These are phyloP conservation scores for Rhysida immarginata DNA, from an alignment of 1,140 invertebrate genomes.

Conservation along the genomic window DNA sequence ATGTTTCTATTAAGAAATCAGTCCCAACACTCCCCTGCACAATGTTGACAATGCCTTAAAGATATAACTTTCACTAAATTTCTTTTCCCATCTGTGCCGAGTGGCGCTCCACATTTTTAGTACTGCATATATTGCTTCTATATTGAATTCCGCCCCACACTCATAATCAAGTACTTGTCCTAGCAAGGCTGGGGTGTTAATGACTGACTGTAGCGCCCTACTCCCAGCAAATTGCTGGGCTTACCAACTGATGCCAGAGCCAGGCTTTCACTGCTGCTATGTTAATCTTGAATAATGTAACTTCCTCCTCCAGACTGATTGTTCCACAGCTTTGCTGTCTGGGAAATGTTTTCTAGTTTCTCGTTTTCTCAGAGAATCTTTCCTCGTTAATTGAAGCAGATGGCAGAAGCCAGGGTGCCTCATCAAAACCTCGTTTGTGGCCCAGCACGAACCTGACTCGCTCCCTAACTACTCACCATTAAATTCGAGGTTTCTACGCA, in stretches of 20 bases:
- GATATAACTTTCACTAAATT: neutral
- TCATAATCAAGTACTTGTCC: conserved; percentile 4
- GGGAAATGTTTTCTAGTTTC: neutral
- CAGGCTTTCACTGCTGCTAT: neutral
- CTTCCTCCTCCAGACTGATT: neutral
- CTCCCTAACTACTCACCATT: conserved; percentile 5
- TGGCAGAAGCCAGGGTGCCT: conserved; percentile 4
- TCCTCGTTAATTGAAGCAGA: conserved; percentile 5
- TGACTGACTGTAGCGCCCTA: neutral
- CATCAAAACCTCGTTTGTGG: conserved; percentile 8
- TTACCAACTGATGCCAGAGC: no score
- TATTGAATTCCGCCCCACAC: neutral
- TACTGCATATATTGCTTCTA: neutral
- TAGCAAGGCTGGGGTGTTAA: neutral
- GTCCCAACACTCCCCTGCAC: no score
- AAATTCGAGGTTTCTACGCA: conserved; percentile 5
- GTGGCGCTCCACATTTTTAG: neutral
- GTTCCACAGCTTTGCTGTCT: neutral
- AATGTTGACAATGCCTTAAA: neutral
- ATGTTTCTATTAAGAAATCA: no score
- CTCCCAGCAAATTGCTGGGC: conserved; percentile 1
- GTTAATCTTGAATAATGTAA: conserved; percentile 10
- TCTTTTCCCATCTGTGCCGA: neutral
- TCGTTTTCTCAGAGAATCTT: neutral
- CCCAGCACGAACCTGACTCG: neutral